A percentile compares a stretch with the other conserved stretches of the same genome.
phyloP scores from a whole-genome alignment of 1,140 invertebrate genomes.

The Bombus fervidus region DNA sequence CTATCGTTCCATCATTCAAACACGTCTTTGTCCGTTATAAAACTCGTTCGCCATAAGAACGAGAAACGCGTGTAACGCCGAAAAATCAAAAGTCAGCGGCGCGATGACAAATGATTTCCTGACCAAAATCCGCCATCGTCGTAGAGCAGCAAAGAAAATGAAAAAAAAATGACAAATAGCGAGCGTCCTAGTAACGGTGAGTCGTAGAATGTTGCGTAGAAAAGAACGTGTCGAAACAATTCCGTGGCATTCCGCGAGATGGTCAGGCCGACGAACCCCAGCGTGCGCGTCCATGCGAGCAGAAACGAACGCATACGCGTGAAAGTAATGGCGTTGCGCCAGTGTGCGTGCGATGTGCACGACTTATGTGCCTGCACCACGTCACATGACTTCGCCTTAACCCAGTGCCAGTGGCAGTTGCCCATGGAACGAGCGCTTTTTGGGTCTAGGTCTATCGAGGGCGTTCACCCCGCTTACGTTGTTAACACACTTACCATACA shows the following conservation, averaged over 20 bases:
- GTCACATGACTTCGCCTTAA: constrained; percentile 73
- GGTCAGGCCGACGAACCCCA: constrained; percentile 25
- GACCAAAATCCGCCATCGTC: not conserved
- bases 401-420: constrained; percentile 74
- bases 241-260: constrained; percentile 29
- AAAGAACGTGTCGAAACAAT: constrained; percentile 27
- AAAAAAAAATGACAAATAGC: not conserved
- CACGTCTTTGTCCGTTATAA: no score
- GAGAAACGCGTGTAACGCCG: not conserved
- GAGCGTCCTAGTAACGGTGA: not conserved
- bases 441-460: constrained; percentile 79
- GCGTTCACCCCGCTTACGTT: constrained; percentile 74
- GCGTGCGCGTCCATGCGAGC: constrained; percentile 9
- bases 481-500: constrained; percentile 75
- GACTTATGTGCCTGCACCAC: constrained; percentile 50
- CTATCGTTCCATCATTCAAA: no score
- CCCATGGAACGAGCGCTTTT: constrained; percentile 71
- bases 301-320: constrained; percentile 37
- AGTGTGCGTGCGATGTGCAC: constrained; percentile 15
- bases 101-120: not conserved
- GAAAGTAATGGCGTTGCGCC: constrained; percentile 49
- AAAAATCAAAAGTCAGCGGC: not conserved
- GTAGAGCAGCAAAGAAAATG: not conserved
- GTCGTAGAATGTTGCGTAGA: not conserved
- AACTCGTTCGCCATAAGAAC: no score